phyloP scores from a whole-genome alignment of 2,113 vertebrate species.

The Oreochromis aureus region DNA sequence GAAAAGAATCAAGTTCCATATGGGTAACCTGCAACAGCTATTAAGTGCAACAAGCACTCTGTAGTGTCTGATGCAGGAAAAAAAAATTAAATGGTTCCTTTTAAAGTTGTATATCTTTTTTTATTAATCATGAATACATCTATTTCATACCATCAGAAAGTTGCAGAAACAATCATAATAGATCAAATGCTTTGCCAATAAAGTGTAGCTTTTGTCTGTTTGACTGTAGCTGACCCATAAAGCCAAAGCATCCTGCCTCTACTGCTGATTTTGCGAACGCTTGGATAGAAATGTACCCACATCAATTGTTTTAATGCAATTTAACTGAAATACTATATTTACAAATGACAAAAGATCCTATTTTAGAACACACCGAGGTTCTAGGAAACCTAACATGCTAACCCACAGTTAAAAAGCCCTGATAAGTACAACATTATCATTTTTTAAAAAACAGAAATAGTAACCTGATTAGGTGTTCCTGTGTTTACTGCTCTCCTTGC shows the following conservation, averaged over 20 bases:
- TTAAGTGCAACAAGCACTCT: neutral
- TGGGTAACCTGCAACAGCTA: accelerated
- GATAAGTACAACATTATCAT: neutral
- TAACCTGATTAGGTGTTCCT: neutral
- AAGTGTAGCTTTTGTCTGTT: neutral
- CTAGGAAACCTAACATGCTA: neutral
- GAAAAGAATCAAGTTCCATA: neutral
- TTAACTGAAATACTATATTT: neutral
- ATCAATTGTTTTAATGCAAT: neutral
- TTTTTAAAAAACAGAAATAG: neutral
- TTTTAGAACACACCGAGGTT: neutral
- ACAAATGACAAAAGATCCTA: neutral
- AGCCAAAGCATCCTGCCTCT: neutral
- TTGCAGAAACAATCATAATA: neutral
- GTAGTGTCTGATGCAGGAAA: neutral
- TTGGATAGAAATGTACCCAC: neutral
- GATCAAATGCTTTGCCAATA: neutral
- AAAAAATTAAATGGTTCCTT: neutral
- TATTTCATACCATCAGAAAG: neutral
- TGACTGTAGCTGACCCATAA: neutral
- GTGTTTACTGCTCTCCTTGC: neutral
- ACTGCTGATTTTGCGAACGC: neutral
- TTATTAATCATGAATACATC: neutral
- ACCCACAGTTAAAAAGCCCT: neutral
- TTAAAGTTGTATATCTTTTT: neutral